Conservation (phyloP, 1,140 invertebrate species). For the Diorhabda carinulata region DNA sequence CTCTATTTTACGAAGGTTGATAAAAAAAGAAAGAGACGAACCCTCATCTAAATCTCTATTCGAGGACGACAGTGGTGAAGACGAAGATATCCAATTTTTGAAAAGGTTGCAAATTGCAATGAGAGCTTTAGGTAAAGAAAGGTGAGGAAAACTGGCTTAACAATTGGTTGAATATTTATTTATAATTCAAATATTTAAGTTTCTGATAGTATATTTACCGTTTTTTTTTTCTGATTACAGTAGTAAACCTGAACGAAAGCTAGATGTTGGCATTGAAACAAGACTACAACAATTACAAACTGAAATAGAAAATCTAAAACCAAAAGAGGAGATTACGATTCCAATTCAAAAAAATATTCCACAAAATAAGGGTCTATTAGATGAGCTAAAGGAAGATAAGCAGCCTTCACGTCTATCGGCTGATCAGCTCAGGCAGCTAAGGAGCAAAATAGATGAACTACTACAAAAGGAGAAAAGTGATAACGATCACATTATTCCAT, state of each 20-base stretch:
- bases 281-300: constrained; percentile 33
- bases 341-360: not conserved
- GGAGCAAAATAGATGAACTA: not conserved
- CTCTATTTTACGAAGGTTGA: constrained; percentile 7
- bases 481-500: not conserved
- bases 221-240: no score
- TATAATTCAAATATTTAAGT: no score
- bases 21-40: no score
- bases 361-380: not conserved
- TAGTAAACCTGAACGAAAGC: no score
- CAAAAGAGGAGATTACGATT: constrained; percentile 29
- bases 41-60: no score
- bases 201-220: no score
- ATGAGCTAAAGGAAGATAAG: not conserved
- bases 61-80: not conserved
- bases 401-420: not conserved
- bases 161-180: no score
- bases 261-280: no score
- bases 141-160: constrained; percentile 4
- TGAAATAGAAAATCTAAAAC: constrained; percentile 34
- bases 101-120: constrained; percentile 16
- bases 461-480: not conserved
- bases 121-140: constrained; percentile 28
- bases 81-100: constrained; percentile 7
- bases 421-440: constrained; percentile 6